A percentile compares a stretch with the other conserved stretches of the same genome.
Evolutionary conservation across 2,888 invertebrate species (phyloP).

Genomic region (Chloromyia formosa): DNA sequence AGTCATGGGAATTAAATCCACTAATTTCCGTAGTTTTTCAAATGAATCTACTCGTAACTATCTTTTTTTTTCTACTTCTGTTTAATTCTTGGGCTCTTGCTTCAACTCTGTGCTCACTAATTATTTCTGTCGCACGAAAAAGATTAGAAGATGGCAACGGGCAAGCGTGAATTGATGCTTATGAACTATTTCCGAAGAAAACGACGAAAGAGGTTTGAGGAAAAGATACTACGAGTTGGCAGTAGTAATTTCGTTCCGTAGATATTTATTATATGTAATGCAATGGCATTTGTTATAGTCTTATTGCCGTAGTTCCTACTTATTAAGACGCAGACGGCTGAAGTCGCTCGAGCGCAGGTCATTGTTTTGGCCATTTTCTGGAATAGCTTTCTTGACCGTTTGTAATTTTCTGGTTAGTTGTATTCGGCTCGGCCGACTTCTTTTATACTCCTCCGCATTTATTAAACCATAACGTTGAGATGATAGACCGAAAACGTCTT

Average conservation of each 20-base stretch:
- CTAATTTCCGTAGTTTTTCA: constrained; percentile 6
- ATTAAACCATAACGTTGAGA: neutral
- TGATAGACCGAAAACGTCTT: neutral
- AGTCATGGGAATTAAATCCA: constrained; percentile 25
- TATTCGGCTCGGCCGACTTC: neutral
- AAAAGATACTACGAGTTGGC: too few species aligned
- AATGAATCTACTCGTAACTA: neutral
- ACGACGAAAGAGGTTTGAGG: neutral
- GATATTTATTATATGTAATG: too few species aligned
- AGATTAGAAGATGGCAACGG: neutral
- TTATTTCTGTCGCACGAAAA: constrained; percentile 33
- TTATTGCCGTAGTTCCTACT: constrained; percentile 26
- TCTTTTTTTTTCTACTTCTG: neutral
- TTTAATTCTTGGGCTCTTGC: too few species aligned
- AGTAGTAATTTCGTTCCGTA: too few species aligned
- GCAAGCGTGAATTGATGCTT: constrained; percentile 6
- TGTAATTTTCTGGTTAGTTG: neutral
- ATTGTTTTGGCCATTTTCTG: neutral
- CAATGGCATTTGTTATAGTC: constrained; percentile 12
- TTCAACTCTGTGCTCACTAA: neutral
- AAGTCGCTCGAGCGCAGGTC: neutral
- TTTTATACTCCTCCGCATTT: neutral
- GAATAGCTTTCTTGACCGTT: neutral
- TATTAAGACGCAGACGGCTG: neutral
- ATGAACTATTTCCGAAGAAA: constrained; percentile 4